Evolutionary conservation across 2,797 vertebrate genomes (phyloP).

Genomic region (Linurgus olivaceus): DNA sequence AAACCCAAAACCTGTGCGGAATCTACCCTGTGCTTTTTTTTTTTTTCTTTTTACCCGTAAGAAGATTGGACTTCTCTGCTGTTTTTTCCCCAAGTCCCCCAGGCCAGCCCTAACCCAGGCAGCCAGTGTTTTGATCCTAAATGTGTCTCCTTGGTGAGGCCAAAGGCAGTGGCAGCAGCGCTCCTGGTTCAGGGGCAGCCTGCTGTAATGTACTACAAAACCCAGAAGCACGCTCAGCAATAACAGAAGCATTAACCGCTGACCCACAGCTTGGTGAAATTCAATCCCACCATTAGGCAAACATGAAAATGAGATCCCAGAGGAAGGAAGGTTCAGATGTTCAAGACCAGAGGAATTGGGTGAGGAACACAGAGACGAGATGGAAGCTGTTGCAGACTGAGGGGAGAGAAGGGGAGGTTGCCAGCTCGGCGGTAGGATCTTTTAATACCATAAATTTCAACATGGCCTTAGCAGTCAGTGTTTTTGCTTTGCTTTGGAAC

Average conservation of each 20-base stretch:
- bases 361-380: not conserved
- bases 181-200: conserved; percentile 44
- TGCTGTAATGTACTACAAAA: conserved; percentile 60
- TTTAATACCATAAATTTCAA: not conserved
- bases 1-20: conserved; percentile 35
- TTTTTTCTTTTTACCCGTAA: not conserved
- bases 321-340: conserved; percentile 56
- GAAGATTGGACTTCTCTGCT: not conserved
- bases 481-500: not conserved
- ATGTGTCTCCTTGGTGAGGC: conserved; percentile 52
- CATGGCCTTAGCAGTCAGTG: not conserved
- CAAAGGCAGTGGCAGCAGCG: conserved; percentile 30
- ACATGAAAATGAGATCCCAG: conserved; percentile 70
- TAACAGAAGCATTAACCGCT: conserved; percentile 74
- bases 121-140: conserved; percentile 55
- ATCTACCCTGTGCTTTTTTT: not conserved
- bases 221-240: conserved; percentile 66
- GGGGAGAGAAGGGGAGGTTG: not conserved
- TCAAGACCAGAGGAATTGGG: not conserved
- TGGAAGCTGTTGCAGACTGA: not conserved
- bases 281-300: conserved; percentile 71
- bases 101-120: conserved; percentile 12
- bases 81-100: not conserved
- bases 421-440: not conserved
- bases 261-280: conserved; percentile 70